These are phyloP conservation scores for Drosophila nigromelanica DNA, from an alignment of 1,140 invertebrate genomes.

Conservation along the genomic window DNA sequence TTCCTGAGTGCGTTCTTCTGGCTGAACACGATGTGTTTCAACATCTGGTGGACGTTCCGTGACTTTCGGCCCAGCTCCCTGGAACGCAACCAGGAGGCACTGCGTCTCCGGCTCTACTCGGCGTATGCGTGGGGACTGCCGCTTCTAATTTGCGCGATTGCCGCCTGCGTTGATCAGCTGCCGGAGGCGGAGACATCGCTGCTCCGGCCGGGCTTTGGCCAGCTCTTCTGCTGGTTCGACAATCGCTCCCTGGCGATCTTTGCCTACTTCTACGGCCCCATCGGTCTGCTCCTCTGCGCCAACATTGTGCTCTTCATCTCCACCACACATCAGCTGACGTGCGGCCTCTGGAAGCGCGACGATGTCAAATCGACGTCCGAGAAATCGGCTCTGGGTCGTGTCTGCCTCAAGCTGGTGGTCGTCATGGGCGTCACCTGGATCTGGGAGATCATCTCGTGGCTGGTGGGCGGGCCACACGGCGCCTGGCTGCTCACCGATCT, in stretches of 20 bases:
- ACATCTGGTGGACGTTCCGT: constrained; percentile 97
- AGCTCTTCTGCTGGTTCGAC: constrained; percentile 91
- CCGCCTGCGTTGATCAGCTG: constrained; percentile 87
- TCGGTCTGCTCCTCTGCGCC: constrained; percentile 89
- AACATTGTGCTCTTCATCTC: constrained; percentile 91
- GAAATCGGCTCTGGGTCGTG: constrained; percentile 90
- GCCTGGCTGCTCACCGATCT: constrained; percentile 92
- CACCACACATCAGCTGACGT: constrained; percentile 92
- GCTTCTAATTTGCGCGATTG: constrained; percentile 89
- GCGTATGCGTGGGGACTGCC: constrained; percentile 93
- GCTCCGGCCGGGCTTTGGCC: constrained; percentile 90
- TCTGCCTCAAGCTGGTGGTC: constrained; percentile 92
- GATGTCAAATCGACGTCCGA: constrained; percentile 94
- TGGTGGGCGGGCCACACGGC: constrained; percentile 90
- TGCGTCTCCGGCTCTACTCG: constrained; percentile 90
- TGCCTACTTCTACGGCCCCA: constrained; percentile 92
- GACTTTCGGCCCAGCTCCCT: constrained; percentile 92
- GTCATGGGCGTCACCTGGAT: constrained; percentile 95
- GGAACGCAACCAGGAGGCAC: constrained; percentile 91
- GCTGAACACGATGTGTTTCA: constrained; percentile 98
- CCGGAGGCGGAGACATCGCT: constrained; percentile 83
- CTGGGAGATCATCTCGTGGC: constrained; percentile 90
- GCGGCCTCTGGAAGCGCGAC: constrained; percentile 93
- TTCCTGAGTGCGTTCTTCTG: constrained; percentile 97
- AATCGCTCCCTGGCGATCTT: constrained; percentile 90